Evolutionary conservation across 1,140 invertebrate species (phyloP).

Genomic region (Manduca sexta): DNA sequence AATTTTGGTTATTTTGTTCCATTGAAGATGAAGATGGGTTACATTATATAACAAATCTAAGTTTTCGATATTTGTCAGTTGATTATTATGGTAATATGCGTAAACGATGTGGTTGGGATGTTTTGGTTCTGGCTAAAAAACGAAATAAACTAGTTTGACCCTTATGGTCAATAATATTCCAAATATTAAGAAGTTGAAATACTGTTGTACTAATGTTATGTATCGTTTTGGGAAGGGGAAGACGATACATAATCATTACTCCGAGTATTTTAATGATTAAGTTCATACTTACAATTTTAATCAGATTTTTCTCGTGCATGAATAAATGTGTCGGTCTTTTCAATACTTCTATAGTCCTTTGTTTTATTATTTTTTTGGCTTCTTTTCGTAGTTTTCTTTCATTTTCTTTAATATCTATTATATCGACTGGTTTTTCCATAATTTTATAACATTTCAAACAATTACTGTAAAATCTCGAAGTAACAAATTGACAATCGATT

Average conservation of each 20-base stretch:
- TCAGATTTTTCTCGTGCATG: conserved; percentile 57
- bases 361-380: conserved; percentile 46
- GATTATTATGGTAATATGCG: conserved; percentile 79
- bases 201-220: no score
- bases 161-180: no score
- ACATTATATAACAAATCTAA: conserved; percentile 74
- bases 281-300: conserved; percentile 45
- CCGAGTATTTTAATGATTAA: no score
- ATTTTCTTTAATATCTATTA: conserved; percentile 24
- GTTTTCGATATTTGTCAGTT: conserved; percentile 76
- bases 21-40: conserved; percentile 80
- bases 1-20: conserved; percentile 78
- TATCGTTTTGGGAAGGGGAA: no score
- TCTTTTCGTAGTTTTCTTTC: conserved; percentile 40
- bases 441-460: conserved; percentile 11
- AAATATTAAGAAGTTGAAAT: no score
- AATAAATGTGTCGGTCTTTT: conserved; percentile 58
- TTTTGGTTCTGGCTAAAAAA: conserved; percentile 71
- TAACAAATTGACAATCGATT: conserved; percentile 19
- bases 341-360: conserved; percentile 28
- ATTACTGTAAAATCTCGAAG: conserved; percentile 6
- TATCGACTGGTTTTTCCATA: conserved; percentile 30
- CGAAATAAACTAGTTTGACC: no score
- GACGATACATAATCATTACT: no score
- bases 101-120: conserved; percentile 72